Evolutionary conservation across 1,140 invertebrate genomes (phyloP), one percentile per base, ranked within the genome.

Genomic region (Linepithema humile): DNA sequence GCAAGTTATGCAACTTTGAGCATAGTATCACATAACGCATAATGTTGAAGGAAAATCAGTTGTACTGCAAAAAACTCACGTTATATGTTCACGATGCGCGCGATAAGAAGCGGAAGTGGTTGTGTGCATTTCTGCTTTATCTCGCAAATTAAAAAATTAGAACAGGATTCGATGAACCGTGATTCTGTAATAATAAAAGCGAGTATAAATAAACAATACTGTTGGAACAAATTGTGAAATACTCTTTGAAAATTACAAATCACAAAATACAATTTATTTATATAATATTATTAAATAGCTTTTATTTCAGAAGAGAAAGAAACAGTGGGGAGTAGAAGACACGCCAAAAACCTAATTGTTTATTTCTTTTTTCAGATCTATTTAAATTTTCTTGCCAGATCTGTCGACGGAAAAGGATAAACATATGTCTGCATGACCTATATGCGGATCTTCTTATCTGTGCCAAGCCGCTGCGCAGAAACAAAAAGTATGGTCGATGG

Each of bases 361-460:
- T 59, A 4, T 29, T 57, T 32, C 20, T 26, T n/a, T 48, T 5
- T 50, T 35, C 17, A 2, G 1, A 69, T 65, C 29, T 17, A 23
- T 23, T 2, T 48, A 15, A 3, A 7, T 65, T 65, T 26, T 65
- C 38, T n/a, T 50, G 15, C 50, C 15, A 7, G 45, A 0, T 65
- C 10, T 67, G 29, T 77, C 5, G 4, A 5, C 17, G 20, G 4
- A 7, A 65, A 4, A 29, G n/a, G 20, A 35, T 23, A 78, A 62
- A 40, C 32, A 29, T 69, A 53, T 69, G 23, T 69, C 29, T 53
- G 10, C 2, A 55, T 32, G 7, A 80, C 50, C 64, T 69, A 69
- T 80, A 32, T 80, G 12, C 23, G 35, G 64, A 80, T 78, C 6
- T 75, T 23, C 7, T 80, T 80, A 69, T 70, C 45, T 70, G n/a